Conservation (phyloP, 2,113 vertebrate species). For the Siniperca chuatsi region DNA sequence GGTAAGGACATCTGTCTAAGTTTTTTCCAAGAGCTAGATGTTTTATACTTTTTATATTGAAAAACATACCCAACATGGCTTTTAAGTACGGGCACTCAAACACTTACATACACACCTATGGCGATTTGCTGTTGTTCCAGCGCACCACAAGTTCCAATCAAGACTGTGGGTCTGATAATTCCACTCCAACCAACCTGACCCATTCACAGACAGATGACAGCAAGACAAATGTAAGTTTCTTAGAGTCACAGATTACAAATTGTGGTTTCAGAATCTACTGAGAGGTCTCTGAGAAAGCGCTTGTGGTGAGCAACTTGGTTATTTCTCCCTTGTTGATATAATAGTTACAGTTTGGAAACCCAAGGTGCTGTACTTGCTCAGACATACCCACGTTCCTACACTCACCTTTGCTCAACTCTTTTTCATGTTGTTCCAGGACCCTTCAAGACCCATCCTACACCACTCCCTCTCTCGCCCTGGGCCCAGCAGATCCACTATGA, state of each 20-base stretch:
- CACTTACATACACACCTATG: too few species aligned
- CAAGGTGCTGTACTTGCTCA: too few species aligned
- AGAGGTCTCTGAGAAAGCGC: too few species aligned
- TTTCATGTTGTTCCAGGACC: neutral
- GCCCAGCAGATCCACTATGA: neutral
- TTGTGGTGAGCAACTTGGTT: too few species aligned
- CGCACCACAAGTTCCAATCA: neutral
- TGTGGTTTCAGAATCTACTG: too few species aligned
- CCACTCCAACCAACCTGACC: rapidly evolving
- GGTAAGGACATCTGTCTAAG: constrained; percentile 5
- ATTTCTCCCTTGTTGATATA: neutral
- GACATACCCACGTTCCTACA: neutral
- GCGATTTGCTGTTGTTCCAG: neutral
- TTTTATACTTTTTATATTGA: neutral
- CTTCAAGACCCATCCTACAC: too few species aligned
- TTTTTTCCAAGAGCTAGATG: neutral
- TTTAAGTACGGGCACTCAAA: neutral
- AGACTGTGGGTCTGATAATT: neutral
- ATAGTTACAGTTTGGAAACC: neutral
- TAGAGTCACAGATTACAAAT: too few species aligned
- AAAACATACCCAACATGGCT: neutral
- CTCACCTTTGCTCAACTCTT: neutral
- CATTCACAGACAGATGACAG: neutral
- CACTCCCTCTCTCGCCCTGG: neutral
- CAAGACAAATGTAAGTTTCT: neutral